Evolutionary conservation across 92 coral and sea anemone genomes (phyloP), one percentile per base, ranked within the genome.

Genomic region (Phenganax stokvisi): DNA sequence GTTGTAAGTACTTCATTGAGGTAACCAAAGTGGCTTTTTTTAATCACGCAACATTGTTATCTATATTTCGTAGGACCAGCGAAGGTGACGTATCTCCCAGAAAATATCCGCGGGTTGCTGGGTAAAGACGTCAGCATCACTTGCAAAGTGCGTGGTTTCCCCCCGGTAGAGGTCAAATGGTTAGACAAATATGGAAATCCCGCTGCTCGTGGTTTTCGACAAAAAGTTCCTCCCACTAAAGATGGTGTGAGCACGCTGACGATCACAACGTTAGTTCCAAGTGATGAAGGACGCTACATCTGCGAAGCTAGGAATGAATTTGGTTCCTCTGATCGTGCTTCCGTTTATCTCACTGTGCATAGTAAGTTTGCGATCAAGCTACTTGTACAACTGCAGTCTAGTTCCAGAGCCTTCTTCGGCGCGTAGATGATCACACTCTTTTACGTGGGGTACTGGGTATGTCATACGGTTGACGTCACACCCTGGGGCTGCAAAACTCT

Each of bases 141-240:
- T 6, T 96, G 99, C 84, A 85, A 74, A 58, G 96, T 88, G 54
- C 92, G 90, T 83, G 99, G 99, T 53, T 96, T 88, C 77, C 97
- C 97, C 12, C 62, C 84, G 30, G 96, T 92, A 9, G 77, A 11
- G 25, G 80, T 92, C 70, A 81, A 82, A 51, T 96, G 99, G 99
- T 79, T 63, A 2, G 86, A 85, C 20, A 91, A 87, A 67, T 71
- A 71, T 20, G 84, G 89, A 8, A 27, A 17, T 12, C 20, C 44
- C 28, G 56, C 90, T 63, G 97, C 93, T 30, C 76, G 52, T 80
- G 86, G 83, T 67, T 88, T 79, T 27, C 89, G 90, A 13, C 93
- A 89, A 63, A 68, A 84, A 6, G 89, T 89, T 44, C 75, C 47
- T 37, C 47, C 88, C 6, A 67, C 25, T 30, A 86, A 87, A 62